phyloP scores from a whole-genome alignment of 2,113 vertebrate species.

The Rhombomys opimus region DNA sequence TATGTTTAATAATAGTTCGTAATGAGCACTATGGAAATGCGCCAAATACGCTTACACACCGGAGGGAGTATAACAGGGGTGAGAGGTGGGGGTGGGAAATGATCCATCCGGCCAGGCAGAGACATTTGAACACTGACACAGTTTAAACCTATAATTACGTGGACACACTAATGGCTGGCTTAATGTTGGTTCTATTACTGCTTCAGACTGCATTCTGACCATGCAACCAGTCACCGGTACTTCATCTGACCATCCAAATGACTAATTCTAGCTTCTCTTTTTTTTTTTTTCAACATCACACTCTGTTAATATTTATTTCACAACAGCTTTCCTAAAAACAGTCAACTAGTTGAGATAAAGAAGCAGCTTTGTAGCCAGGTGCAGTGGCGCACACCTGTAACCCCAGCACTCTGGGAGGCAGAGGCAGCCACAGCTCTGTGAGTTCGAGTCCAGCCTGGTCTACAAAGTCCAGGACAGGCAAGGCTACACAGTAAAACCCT shows the following conservation, averaged over 20 bases:
- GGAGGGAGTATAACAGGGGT: no score
- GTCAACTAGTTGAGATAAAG: not conserved
- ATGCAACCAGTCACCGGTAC: accelerated
- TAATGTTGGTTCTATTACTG: not conserved
- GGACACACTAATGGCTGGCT: not conserved
- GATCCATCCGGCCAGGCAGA: not conserved
- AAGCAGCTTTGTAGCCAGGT: not conserved
- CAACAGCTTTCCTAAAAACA: not conserved
- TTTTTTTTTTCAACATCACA: not conserved
- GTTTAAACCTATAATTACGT: not conserved
- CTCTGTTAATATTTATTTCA: not conserved
- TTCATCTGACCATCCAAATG: accelerated
- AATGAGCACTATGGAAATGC: not conserved
- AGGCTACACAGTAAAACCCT: no score
- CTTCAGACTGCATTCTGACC: not conserved
- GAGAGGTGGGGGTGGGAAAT: not conserved
- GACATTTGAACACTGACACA: not conserved
- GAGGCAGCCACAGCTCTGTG: no score
- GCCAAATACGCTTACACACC: not conserved
- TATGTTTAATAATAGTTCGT: not conserved
- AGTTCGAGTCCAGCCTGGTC: no score
- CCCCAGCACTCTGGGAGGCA: no score
- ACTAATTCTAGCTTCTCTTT: not conserved
- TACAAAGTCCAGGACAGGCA: no score
- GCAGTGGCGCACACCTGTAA: no score